Evolutionary conservation across 1,140 invertebrate genomes (phyloP).

Genomic region (Drosophila leontia): DNA sequence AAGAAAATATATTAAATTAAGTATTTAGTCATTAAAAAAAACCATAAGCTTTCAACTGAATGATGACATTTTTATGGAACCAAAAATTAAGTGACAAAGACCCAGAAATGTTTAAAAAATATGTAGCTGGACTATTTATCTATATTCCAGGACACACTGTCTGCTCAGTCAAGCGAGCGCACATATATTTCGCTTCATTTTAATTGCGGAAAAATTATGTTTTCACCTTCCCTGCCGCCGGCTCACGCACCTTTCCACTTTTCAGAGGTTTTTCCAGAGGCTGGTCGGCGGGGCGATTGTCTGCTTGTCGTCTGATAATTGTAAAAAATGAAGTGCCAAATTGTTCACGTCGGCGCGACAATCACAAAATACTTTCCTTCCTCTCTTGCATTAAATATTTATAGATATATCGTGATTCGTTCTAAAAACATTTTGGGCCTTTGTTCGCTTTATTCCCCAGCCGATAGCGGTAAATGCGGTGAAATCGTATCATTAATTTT

Average conservation of each 20-base stretch:
- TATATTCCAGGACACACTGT: constrained; percentile 20
- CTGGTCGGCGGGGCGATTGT: constrained; percentile 18
- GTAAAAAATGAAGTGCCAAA: constrained; percentile 74
- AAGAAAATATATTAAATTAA: not conserved
- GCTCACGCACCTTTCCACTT: not conserved
- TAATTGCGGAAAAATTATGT: constrained; percentile 70
- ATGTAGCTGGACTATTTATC: not conserved
- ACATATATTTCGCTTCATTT: constrained; percentile 63
- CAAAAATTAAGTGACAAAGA: not conserved
- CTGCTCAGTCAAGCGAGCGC: constrained; percentile 2
- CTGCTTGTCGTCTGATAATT: constrained; percentile 54
- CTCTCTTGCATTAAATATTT: constrained; percentile 33
- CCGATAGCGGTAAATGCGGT: constrained; percentile 16
- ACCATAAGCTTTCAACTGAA: not conserved
- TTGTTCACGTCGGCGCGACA: constrained; percentile 50
- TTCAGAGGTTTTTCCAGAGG: constrained; percentile 6
- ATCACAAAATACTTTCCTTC: constrained; percentile 53
- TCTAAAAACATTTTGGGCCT: constrained; percentile 33
- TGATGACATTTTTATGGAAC: not conserved
- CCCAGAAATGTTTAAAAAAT: not conserved
- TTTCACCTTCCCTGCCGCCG: constrained; percentile 42
- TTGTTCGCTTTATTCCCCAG: constrained; percentile 33
- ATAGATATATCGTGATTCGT: constrained; percentile 5
- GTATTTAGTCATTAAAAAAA: not conserved
- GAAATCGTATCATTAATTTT: constrained; percentile 47